Conservation (phyloP, 2,888 invertebrate genomes). For the Nomada goodeniana region DNA sequence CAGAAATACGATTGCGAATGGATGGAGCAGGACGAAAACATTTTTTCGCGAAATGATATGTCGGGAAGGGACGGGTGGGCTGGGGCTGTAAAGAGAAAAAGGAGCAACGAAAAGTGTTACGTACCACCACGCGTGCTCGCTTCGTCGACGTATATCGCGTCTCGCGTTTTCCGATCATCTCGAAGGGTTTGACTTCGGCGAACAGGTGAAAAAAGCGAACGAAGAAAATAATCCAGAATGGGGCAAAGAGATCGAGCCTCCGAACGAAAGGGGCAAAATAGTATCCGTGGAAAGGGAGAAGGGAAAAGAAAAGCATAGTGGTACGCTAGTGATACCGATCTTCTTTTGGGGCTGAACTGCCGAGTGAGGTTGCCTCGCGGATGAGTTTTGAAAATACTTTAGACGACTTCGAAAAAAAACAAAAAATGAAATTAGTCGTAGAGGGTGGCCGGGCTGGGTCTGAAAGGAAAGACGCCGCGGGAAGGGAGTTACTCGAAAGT, state of each 20-base stretch:
- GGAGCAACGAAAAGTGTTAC: not conserved
- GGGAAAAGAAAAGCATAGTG: not conserved
- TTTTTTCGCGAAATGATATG: too few relatives aligned
- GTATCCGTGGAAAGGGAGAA: not conserved
- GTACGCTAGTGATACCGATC: constrained; percentile 57
- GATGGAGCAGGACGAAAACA: not conserved
- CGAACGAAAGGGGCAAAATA: not conserved
- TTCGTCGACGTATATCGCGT: constrained; percentile 45
- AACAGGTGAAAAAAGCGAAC: not conserved
- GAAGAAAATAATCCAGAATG: not conserved
- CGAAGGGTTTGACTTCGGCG: constrained; percentile 13
- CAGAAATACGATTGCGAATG: not conserved
- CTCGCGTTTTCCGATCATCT: constrained; percentile 47
- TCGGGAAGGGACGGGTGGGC: not conserved
- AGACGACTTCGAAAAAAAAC: constrained; percentile 45
- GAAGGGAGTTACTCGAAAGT: constrained; percentile 59
- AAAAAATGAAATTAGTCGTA: constrained; percentile 51
- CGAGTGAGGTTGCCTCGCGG: constrained; percentile 24
- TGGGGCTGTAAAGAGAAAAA: not conserved
- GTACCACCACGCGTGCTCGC: constrained; percentile 23
- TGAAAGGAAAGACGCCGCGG: constrained; percentile 38
- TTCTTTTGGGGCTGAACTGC: constrained; percentile 51
- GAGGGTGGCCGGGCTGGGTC: constrained; percentile 11
- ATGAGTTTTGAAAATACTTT: constrained; percentile 52
- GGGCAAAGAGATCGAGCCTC: not conserved